Percentiles rank a stretch among this genome's conserved stretches.
Conservation (phyloP, 2,888 invertebrate species). For the Caenorhabditis sinica region DNA sequence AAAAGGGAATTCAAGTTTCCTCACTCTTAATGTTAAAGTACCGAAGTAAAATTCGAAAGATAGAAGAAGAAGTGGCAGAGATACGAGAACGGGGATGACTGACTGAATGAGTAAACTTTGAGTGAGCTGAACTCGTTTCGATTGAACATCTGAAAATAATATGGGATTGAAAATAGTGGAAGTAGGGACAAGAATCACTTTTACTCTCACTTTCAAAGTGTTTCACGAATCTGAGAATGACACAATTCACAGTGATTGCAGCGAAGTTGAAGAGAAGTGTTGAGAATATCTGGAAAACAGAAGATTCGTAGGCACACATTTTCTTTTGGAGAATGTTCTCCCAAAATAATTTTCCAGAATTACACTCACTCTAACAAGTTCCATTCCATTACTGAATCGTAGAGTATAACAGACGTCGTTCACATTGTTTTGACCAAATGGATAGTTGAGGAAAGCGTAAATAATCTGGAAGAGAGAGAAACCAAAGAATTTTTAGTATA, state of each 20-base stretch:
- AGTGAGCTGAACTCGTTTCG: constrained; percentile 57
- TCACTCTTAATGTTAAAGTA: neutral
- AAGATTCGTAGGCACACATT: neutral
- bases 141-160: constrained; percentile 47
- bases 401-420: constrained; percentile 61
- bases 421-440: constrained; percentile 50
- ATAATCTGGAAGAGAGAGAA: constrained; percentile 43
- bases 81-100: constrained; percentile 56
- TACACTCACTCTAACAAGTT: constrained; percentile 50
- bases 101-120: constrained; percentile 61
- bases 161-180: neutral
- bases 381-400: constrained; percentile 59
- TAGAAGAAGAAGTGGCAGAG: constrained; percentile 52
- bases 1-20: neutral
- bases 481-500: neutral
- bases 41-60: constrained; percentile 65
- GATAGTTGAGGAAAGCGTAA: constrained; percentile 60
- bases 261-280: constrained; percentile 57
- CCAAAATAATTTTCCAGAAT: no score
- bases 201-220: constrained; percentile 55
- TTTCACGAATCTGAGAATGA: constrained; percentile 56
- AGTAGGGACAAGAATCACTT: constrained; percentile 24
- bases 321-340: neutral
- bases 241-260: constrained; percentile 55
- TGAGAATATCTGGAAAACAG: constrained; percentile 51